A percentile compares a stretch with the other conserved stretches of the same genome.
Evolutionary conservation across 2,113 vertebrate species (phyloP).

Genomic region (Mormyrus lacerda): DNA sequence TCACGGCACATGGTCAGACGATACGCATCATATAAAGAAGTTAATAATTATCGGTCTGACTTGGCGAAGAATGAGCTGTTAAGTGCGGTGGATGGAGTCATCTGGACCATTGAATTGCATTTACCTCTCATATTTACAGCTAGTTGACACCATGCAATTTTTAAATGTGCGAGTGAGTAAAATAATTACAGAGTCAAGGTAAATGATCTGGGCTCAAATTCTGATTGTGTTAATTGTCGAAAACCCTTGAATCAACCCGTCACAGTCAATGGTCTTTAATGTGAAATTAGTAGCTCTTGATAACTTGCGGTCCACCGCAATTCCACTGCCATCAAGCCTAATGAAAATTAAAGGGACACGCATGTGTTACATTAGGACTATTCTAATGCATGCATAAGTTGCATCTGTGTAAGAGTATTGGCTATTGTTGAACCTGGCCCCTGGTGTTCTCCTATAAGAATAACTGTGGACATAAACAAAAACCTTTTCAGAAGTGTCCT

Average conservation of each 20-base stretch:
- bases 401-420: slow-evolving; percentile 44
- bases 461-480: slow-evolving; percentile 37
- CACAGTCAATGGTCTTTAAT: slow-evolving; percentile 99
- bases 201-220: slow-evolving; percentile 97
- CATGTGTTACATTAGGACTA: slow-evolving; percentile 56
- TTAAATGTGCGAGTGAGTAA: slow-evolving; percentile 56
- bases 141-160: slow-evolving; percentile 61
- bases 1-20: not conserved
- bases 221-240: slow-evolving; percentile 99
- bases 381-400: slow-evolving; percentile 46
- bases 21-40: not conserved
- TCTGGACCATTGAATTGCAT: slow-evolving; percentile 24
- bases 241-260: slow-evolving; percentile 95
- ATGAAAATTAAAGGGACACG: slow-evolving; percentile 62
- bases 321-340: slow-evolving; percentile 95
- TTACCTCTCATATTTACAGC: slow-evolving; percentile 46
- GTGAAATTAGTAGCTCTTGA: slow-evolving; percentile 99
- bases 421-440: slow-evolving; percentile 47
- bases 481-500: slow-evolving; percentile 44
- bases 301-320: slow-evolving; percentile 97
- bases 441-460: slow-evolving; percentile 40
- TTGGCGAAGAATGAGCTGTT: slow-evolving; percentile 16
- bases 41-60: slow-evolving; percentile 13
- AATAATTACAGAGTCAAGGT: slow-evolving; percentile 96
- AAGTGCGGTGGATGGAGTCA: slow-evolving; percentile 10